Evolutionary conservation across 2,797 vertebrate species (phyloP).

Genomic region (Mus caroli): DNA sequence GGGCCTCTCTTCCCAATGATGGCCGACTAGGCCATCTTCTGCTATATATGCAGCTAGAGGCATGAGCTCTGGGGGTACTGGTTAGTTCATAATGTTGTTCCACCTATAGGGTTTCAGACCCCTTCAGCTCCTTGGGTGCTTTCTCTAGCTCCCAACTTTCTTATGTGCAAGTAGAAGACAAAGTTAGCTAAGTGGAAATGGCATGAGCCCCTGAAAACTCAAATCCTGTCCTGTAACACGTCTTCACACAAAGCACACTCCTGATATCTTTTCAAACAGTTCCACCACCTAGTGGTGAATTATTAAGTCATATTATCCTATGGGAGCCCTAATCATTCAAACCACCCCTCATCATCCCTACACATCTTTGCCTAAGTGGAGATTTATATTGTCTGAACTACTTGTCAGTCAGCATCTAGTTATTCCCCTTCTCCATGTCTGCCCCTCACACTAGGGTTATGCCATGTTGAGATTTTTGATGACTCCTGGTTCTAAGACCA

Average conservation of each 20-base stretch:
- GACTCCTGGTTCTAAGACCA: not conserved
- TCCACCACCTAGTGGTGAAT: not conserved
- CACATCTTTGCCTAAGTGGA: not conserved
- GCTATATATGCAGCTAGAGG: too few relatives aligned
- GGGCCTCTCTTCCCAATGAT: too few relatives aligned
- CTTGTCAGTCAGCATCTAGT: not conserved
- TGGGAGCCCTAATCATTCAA: not conserved
- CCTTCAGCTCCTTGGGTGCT: too few relatives aligned
- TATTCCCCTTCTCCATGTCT: not conserved
- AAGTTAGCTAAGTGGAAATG: not conserved
- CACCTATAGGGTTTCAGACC: too few relatives aligned
- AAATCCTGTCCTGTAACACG: not conserved
- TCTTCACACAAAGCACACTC: not conserved
- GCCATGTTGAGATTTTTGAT: not conserved
- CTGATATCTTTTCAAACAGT: not conserved
- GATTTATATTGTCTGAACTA: not conserved
- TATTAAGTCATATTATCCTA: not conserved
- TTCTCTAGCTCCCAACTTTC: too few relatives aligned
- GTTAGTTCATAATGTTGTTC: too few relatives aligned
- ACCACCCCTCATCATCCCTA: not conserved
- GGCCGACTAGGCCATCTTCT: too few relatives aligned
- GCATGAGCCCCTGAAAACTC: not conserved
- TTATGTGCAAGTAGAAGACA: not conserved
- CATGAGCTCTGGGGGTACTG: too few relatives aligned
- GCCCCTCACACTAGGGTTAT: too few relatives aligned